A percentile compares a stretch with the other conserved stretches of the same genome.
phyloP scores from a whole-genome alignment of 1,140 invertebrate species.

The Parasteatoda tepidariorum region DNA sequence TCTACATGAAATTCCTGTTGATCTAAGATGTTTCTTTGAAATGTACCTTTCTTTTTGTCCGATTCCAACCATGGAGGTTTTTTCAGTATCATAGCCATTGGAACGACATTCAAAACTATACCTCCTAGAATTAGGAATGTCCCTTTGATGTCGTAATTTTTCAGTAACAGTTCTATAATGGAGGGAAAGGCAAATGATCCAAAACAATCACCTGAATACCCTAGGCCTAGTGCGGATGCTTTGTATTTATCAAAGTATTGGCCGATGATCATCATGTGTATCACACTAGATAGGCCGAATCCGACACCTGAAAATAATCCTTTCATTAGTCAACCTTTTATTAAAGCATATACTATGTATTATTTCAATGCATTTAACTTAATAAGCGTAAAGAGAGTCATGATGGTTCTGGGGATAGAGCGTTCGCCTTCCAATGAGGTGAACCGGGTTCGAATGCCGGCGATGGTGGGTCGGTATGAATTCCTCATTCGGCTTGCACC shows the following conservation, averaged over 20 bases:
- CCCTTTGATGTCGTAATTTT: constrained; percentile 62
- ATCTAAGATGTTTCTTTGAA: neutral
- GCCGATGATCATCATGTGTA: constrained; percentile 63
- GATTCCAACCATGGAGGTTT: constrained; percentile 68
- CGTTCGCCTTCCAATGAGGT: too few species aligned
- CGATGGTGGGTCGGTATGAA: too few species aligned
- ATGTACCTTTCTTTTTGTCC: neutral
- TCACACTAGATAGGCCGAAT: constrained; percentile 65
- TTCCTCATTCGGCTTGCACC: too few species aligned
- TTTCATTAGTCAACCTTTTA: too few species aligned
- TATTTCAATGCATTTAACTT: too few species aligned
- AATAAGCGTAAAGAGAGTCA: too few species aligned
- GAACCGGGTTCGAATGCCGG: too few species aligned
- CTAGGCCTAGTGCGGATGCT: constrained; percentile 66
- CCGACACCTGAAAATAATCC: constrained; percentile 66
- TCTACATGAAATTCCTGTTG: neutral
- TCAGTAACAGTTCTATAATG: constrained; percentile 63
- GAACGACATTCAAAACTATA: constrained; percentile 83
- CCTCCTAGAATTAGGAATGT: constrained; percentile 80
- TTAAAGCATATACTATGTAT: too few species aligned
- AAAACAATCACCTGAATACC: constrained; percentile 66
- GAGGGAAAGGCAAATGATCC: constrained; percentile 67
- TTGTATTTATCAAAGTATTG: constrained; percentile 66
- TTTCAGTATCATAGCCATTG: constrained; percentile 80
- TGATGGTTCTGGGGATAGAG: too few species aligned